Evolutionary conservation across 2,888 invertebrate species (phyloP).

Genomic region (Panopea generosa): DNA sequence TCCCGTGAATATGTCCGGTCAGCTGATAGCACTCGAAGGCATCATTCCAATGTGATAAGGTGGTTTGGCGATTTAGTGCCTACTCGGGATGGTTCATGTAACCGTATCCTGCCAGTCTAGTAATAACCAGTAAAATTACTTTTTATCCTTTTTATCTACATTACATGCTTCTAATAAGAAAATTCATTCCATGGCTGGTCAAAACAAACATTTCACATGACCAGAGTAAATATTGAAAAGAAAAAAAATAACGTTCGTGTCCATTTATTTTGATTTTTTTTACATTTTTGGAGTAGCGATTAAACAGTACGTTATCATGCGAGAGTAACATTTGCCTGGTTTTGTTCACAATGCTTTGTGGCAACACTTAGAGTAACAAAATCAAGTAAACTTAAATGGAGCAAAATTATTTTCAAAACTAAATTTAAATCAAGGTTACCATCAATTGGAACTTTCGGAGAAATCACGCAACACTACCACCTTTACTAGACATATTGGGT

Average conservation of each 20-base stretch:
- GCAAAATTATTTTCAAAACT: constrained; percentile 58
- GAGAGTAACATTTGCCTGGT: too few relatives aligned
- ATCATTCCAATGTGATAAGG: too few relatives aligned
- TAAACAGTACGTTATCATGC: too few relatives aligned
- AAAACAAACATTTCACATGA: too few relatives aligned
- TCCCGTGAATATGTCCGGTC: too few relatives aligned
- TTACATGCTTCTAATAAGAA: not conserved
- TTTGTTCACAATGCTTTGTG: too few relatives aligned
- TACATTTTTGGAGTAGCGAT: too few relatives aligned
- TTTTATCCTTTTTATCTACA: not conserved
- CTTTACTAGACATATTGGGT: constrained; percentile 53
- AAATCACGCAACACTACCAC: constrained; percentile 60
- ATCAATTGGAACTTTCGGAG: constrained; percentile 61
- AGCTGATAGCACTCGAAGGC: too few relatives aligned
- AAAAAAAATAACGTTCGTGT: constrained; percentile 24
- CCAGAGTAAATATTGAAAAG: too few relatives aligned
- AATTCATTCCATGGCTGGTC: not conserved
- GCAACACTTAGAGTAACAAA: too few relatives aligned
- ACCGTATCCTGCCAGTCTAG: constrained; percentile 48
- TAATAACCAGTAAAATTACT: not conserved
- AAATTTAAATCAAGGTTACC: constrained; percentile 56
- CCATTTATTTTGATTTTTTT: constrained; percentile 77
- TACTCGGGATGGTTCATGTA: constrained; percentile 60
- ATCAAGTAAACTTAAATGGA: constrained; percentile 64
- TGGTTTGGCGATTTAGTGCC: constrained; percentile 49